Conservation (phyloP, 2,113 vertebrate species). For the Vulpes vulpes region DNA sequence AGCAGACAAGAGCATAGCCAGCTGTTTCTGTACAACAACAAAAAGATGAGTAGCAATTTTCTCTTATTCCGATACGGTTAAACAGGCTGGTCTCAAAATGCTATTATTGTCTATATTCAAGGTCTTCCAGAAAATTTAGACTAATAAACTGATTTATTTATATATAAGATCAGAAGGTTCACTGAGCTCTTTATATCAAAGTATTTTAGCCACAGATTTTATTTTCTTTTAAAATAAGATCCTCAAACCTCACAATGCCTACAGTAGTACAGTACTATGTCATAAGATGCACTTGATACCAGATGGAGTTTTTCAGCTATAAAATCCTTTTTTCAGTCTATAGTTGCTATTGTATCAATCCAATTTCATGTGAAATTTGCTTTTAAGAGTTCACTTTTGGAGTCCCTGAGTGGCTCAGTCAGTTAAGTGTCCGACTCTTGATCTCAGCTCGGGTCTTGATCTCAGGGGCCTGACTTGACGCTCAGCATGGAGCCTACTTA, state of each 20-base stretch:
- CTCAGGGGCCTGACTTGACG: background rate
- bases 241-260: background rate
- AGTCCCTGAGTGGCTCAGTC: background rate
- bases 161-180: background rate
- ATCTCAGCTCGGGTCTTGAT: background rate
- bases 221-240: constrained; percentile 28
- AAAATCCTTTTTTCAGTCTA: background rate
- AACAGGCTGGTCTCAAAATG: background rate
- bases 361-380: background rate
- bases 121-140: background rate
- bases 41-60: background rate
- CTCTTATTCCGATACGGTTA: constrained; percentile 1
- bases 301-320: background rate
- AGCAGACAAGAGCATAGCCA: background rate
- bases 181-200: background rate
- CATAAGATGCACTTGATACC: background rate
- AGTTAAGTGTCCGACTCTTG: background rate
- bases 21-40: background rate
- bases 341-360: background rate
- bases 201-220: constrained; percentile 21
- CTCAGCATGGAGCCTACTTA: background rate
- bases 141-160: background rate
- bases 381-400: background rate
- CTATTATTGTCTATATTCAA: background rate
- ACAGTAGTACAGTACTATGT: background rate